Base-by-base conservation (phyloP, 1,140 invertebrate species). In the Caenorhabditis elegans region DNA sequence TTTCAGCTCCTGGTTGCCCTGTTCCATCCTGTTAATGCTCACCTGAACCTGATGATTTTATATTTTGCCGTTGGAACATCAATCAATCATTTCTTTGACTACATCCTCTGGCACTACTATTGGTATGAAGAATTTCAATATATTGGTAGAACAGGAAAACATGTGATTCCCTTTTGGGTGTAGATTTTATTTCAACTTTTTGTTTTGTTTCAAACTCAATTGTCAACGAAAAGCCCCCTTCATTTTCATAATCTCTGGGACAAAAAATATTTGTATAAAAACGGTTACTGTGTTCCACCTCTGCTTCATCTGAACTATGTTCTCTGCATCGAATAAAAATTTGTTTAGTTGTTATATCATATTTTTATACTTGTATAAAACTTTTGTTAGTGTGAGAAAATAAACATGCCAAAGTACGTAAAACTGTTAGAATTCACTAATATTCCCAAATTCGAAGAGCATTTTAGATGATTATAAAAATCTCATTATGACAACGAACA, bases 41-140 rank as follows among this genome's bases (percentile, higher is more conserved):
- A 85, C 31, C 77, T 85, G 5, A 79, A 82, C 34, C 77, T 85
- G 15, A 85, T 82, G 46, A 85, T 85, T 48, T 34, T 85, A 5
- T 80, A 84, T 49, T 85, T 85, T 48, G 78, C 28, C 26, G 80
- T 78, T 1, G 85, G 85, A 19, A 85, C 85, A 10, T 76, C 24
- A 43, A 78, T 51, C 1, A 85, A 85, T 70, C 84, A 85, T 34
- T 76, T 85, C 46, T 85, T 85, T 43, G 60, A 78, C 48, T 85
- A 85, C 34, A 75, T 85, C 49, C 81, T 85, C 28, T 85, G 85
- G 85, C 84, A 84, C 46, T 82, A 83, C 19, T 85, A 85, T 48
- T 85, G 85, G 84, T 53, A 83, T 48, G 75, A 81, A 76, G 83
- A 85, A 48, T 51, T 51, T 26, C 55, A 49, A 13, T 85, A 84